Evolutionary conservation across 1,140 invertebrate species (phyloP), one percentile per base, ranked within the genome.

Genomic region (Microvelia longipes): DNA sequence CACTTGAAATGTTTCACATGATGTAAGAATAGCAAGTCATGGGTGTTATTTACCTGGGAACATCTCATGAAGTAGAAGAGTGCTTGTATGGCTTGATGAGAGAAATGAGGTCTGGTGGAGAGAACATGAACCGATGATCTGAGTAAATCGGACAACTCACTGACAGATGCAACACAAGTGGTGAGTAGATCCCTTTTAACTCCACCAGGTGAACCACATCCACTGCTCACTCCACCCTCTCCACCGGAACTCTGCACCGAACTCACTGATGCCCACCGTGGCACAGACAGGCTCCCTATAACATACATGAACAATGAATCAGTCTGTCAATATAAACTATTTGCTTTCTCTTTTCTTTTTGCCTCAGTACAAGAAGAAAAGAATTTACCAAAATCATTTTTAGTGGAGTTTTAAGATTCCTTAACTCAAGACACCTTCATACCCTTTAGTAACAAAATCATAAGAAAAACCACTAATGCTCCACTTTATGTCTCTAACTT

Each of bases 61-160:
- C 92, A 94, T 50, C 91, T 82, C 91, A 94, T 94, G 75, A 93
- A 94, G 79, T 94, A 93, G 78, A 92, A 94, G 0, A 95, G 80
- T 0, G 90, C 85, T 67, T 89, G 86, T 2, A 93, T 79, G 0
- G 90, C 90, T 69, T 85, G 85, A 24, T 83, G 80, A 19, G 87
- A 88, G 69, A 90, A 82, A 1, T 79, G 82, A 11, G 79, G 74
- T 67, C 78, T 78, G 68, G 77, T 74, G 60, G 78, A 77, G 61
- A 78, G 74, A 61, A 78, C 79, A 2, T 74, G 77, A 0, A 83
- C 77, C 71, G 81, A 82, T 0, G 81, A 81, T 19, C 88, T 78
- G 24, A 93, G 83, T 29, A 93, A 82, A 27, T 93, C 90, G 68
- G 87, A 84, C 2, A 94, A 78, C 79, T 93, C 90, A 0, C 81